Base-by-base conservation (phyloP, 2,113 vertebrate genomes). In the Phrynocephalus versicolor region DNA sequence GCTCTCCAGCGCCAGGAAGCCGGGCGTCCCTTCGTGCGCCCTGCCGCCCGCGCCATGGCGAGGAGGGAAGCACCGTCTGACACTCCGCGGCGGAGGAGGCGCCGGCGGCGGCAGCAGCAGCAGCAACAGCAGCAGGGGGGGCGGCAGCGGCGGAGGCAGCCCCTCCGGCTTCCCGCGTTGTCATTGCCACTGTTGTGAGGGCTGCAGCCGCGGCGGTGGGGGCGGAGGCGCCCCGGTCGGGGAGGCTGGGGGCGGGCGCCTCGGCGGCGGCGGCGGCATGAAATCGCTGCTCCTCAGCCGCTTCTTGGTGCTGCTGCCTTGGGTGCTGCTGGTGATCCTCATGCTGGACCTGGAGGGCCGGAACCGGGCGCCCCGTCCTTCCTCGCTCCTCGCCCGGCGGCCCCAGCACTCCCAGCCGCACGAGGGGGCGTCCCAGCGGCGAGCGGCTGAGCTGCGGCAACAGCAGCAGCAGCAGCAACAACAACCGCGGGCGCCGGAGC, bases 301-400 rank as follows among this genome's bases (percentile, higher is more conserved):
- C 86, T 97, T 98, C 90, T 97, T 98, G 90, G 97, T 98, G 87
- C 97, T 98, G 67, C 94, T 99, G 79, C 98, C 98, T 70, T 99
- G 98, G 98, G 97, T 97, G 71, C 96, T 99, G 21, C 97, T 99
- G 64, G 97, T 98, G 92, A 97, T 99, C 94, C 96, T 99, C 88
- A 97, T 98, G 97, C 97, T 98, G 92, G 97, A 99, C 91, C 96
- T 97, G 89, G 97, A 98, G 91, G 95, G 95, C 70, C 94, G 95
- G 69, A 95, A 96, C 90, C 90, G 94, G 85, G n/a, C 95, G 94
- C 89, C 79, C 92, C 94, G 89, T 89, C 93, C 86, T 92, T 92
- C 78, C 89, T 8, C 75, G 27, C 25, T 18, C 1, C 88, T 86
- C 85, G 90, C 89, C 67, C 94, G 85, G 45, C 73, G 2, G 81